Conservation (phyloP, 2,888 invertebrate species). For the Drosophila seclusa region DNA sequence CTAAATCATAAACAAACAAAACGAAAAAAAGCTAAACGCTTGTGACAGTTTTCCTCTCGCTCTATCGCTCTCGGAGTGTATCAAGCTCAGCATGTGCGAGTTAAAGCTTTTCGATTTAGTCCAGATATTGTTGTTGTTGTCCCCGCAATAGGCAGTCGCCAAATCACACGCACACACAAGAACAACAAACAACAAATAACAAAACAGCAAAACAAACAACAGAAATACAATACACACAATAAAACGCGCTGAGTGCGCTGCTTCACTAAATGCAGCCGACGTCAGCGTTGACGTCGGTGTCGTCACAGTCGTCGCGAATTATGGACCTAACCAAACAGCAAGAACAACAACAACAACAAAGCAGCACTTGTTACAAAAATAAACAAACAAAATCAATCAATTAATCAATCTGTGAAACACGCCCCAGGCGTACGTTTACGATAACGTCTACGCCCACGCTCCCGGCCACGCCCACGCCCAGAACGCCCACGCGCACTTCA, state of each 20-base stretch:
- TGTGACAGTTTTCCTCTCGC: conserved; percentile 26
- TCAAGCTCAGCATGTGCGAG: conserved; percentile 40
- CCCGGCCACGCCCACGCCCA: conserved; percentile 5
- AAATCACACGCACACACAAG: conserved; percentile 12
- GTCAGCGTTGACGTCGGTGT: conserved; percentile 55
- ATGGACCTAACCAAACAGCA: conserved; percentile 56
- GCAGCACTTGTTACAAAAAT: conserved; percentile 73
- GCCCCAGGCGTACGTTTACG: conserved; percentile 51
- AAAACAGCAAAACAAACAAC: conserved; percentile 23
- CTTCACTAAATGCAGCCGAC: conserved; percentile 63
- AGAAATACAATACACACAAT: conserved; percentile 22
- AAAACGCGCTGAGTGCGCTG: conserved; percentile 48
- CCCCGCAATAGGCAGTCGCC: conserved; percentile 27
- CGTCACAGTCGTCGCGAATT: conserved; percentile 54
- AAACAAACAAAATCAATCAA: conserved; percentile 80
- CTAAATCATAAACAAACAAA: conserved; percentile 33
- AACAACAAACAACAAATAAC: conserved; percentile 13
- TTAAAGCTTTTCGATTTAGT: conserved; percentile 22
- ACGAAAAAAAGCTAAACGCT: conserved; percentile 21
- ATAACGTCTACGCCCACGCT: conserved; percentile 27
- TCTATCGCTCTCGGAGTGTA: conserved; percentile 19
- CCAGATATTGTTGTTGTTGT: conserved; percentile 31
- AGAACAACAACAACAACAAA: conserved; percentile 31
- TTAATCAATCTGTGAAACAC: conserved; percentile 69
- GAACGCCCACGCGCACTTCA: conserved; percentile 28